These are phyloP conservation scores for Eristalis arbustorum DNA, from an alignment of 2,888 invertebrate species.

Conservation along the genomic window DNA sequence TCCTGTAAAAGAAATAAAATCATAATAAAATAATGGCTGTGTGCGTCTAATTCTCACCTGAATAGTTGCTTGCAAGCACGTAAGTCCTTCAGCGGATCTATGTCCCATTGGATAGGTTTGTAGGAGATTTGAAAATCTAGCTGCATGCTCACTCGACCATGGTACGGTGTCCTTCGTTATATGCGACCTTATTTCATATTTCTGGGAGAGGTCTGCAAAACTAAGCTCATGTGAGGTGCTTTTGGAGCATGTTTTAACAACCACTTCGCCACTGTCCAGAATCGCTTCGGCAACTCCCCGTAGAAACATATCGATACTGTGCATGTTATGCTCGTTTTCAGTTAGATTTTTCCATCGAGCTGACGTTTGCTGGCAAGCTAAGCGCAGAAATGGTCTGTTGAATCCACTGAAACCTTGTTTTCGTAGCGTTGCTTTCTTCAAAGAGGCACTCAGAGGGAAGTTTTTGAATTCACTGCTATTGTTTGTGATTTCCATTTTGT, in stretches of 20 bases:
- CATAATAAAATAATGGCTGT: neutral
- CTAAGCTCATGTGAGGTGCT: constrained; percentile 2
- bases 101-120: constrained; percentile 73
- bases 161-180: constrained; percentile 42
- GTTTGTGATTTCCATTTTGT: constrained; percentile 82
- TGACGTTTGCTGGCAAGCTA: constrained; percentile 87
- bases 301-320: constrained; percentile 81
- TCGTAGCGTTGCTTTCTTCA: constrained; percentile 79
- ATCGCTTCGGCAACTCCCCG: constrained; percentile 85
- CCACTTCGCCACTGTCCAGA: constrained; percentile 79
- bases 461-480: constrained; percentile 81
- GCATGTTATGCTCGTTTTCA: constrained; percentile 78
- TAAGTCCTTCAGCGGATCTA: constrained; percentile 78
- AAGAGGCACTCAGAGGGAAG: constrained; percentile 84
- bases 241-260: constrained; percentile 64
- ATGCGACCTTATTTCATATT: constrained; percentile 72
- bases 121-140: constrained; percentile 71
- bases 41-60: constrained; percentile 77
- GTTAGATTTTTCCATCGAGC: constrained; percentile 81
- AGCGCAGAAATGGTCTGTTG: constrained; percentile 85
- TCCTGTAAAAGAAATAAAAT: constrained; percentile 78
- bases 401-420: constrained; percentile 76
- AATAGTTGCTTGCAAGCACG: constrained; percentile 80
- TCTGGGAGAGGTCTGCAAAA: constrained; percentile 68
- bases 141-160: constrained; percentile 73